Evolutionary conservation across 2,888 invertebrate species (phyloP).

Genomic region (Chrysina gloriosa): DNA sequence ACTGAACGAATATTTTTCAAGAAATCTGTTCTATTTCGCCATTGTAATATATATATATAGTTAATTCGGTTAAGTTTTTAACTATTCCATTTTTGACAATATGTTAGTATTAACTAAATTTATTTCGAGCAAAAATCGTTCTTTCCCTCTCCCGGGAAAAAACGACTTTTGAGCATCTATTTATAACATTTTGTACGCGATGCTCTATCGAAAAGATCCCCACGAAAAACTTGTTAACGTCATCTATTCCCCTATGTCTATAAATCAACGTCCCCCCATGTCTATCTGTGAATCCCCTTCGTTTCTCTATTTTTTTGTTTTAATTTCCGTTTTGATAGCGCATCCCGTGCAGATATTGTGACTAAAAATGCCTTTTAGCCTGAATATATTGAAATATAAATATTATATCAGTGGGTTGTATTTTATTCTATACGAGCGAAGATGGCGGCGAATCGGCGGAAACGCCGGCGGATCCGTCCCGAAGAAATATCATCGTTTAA

Average conservation of each 20-base stretch:
- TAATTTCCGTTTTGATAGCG: slow-evolving; percentile 26
- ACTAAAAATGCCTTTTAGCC: slow-evolving; percentile 67
- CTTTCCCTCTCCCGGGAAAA: slow-evolving; percentile 22
- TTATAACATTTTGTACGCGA: slow-evolving; percentile 39
- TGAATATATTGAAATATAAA: slow-evolving; percentile 60
- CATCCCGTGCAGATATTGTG: slow-evolving; percentile 63
- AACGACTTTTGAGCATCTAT: slow-evolving; percentile 34
- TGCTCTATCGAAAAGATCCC: slow-evolving; percentile 22
- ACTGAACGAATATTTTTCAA: slow-evolving; percentile 37
- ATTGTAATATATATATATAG: slow-evolving; percentile 41
- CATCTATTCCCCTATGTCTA: too few species aligned
- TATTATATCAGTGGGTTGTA: slow-evolving; percentile 62
- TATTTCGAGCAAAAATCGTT: slow-evolving; percentile 49
- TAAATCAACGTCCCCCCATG: neutral
- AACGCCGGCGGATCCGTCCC: too few species aligned
- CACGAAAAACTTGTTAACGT: too few species aligned
- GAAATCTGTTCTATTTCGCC: slow-evolving; percentile 44
- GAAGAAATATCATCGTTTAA: too few species aligned
- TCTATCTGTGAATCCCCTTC: neutral
- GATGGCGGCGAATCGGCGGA: slow-evolving; percentile 47
- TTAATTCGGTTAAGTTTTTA: slow-evolving; percentile 46
- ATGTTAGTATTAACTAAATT: slow-evolving; percentile 60
- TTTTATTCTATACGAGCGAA: slow-evolving; percentile 60
- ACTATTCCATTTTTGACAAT: slow-evolving; percentile 67
- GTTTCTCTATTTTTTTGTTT: slow-evolving; percentile 26